Conservation (phyloP, 2,113 vertebrate genomes). For the Callorhinus ursinus region DNA sequence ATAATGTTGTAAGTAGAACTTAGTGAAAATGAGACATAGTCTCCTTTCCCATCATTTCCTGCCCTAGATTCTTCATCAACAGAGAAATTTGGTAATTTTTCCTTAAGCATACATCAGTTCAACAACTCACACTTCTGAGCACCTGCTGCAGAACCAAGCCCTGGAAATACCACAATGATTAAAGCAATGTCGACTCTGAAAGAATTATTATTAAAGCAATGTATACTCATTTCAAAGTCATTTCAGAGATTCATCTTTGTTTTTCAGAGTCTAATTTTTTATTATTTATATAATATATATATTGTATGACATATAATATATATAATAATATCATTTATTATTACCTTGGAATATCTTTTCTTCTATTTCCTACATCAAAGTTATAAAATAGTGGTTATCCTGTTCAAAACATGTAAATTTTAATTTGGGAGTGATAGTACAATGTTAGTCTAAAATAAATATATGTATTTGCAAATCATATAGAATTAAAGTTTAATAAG, state of each 20-base stretch:
- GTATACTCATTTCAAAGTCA: neutral
- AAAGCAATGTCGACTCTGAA: neutral
- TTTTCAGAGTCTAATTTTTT: neutral
- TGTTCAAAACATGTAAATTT: constrained; percentile 7
- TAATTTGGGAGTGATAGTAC: neutral
- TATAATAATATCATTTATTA: too few species aligned
- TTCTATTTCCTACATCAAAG: neutral
- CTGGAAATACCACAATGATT: neutral
- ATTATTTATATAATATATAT: neutral
- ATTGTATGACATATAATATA: too few species aligned
- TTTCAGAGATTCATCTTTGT: constrained; percentile 22
- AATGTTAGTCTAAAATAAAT: constrained; percentile 9
- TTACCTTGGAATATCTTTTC: neutral
- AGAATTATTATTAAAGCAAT: neutral
- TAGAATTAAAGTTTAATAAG: neutral
- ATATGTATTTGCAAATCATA: neutral
- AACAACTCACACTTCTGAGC: neutral
- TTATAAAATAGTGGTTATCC: neutral
- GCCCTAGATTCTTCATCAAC: neutral
- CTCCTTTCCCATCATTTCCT: neutral
- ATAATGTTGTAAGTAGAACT: neutral
- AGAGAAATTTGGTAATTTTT: constrained; percentile 4
- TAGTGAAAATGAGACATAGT: neutral
- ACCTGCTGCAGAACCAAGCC: neutral
- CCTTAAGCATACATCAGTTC: neutral